phyloP scores from a whole-genome alignment of 2,888 invertebrate genomes.

The Linnaemya tessellans region DNA sequence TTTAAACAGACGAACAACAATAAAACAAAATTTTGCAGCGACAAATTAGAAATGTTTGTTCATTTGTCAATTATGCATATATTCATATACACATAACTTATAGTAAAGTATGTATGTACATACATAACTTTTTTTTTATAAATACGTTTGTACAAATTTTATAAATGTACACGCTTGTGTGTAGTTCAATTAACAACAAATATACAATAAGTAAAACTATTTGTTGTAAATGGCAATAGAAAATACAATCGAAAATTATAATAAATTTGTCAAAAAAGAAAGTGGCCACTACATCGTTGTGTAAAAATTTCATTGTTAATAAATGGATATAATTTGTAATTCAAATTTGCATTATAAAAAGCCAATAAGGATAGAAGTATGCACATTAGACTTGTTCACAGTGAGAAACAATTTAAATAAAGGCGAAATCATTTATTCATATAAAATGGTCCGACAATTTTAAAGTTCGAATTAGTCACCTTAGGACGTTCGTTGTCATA shows the following conservation, averaged over 20 bases:
- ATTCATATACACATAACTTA: neutral
- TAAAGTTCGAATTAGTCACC: too few species aligned
- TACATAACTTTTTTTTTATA: slow-evolving; percentile 13
- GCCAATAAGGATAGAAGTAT: neutral
- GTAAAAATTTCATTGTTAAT: slow-evolving; percentile 25
- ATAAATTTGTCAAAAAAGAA: slow-evolving; percentile 59
- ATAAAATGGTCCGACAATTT: too few species aligned
- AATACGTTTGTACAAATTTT: neutral
- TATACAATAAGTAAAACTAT: slow-evolving; percentile 47
- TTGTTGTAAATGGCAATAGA: slow-evolving; percentile 56
- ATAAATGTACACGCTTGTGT: neutral
- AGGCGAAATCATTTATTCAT: too few species aligned
- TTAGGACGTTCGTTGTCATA: too few species aligned
- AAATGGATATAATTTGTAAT: neutral
- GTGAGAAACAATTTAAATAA: too few species aligned
- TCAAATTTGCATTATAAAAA: slow-evolving; percentile 26
- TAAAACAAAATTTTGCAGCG: slow-evolving; percentile 22
- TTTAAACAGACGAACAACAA: slow-evolving; percentile 45
- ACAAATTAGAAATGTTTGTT: slow-evolving; percentile 12
- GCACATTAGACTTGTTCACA: neutral
- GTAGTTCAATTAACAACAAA: slow-evolving; percentile 62
- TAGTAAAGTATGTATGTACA: neutral
- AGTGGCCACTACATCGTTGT: slow-evolving; percentile 21
- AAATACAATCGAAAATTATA: slow-evolving; percentile 19
- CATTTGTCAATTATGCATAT: slow-evolving; percentile 10